A percentile compares a stretch with the other conserved stretches of the same genome.
Evolutionary conservation across 2,888 invertebrate genomes (phyloP).

Genomic region (Teinopalpus imperialis): DNA sequence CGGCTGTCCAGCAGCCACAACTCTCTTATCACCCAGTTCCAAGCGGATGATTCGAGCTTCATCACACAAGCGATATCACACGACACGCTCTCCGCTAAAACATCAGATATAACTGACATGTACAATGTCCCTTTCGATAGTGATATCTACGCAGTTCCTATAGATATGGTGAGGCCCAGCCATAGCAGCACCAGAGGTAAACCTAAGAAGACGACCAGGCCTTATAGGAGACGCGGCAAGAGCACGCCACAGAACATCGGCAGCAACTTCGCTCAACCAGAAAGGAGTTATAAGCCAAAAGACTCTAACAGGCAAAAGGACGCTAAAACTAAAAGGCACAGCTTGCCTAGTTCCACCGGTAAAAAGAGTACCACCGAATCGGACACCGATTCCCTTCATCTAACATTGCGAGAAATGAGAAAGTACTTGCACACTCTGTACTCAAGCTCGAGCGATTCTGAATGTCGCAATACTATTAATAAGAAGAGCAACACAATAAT

Average conservation of each 20-base stretch:
- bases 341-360: constrained; percentile 85
- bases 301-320: constrained; percentile 61
- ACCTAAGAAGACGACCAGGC: constrained; percentile 63
- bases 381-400: constrained; percentile 87
- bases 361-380: constrained; percentile 78
- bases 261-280: constrained; percentile 41
- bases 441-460: constrained; percentile 88
- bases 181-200: constrained; percentile 56
- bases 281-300: constrained; percentile 50
- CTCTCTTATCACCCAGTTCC: constrained; percentile 88
- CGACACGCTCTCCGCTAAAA: constrained; percentile 86
- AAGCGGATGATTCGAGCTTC: constrained; percentile 92
- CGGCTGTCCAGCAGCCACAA: constrained; percentile 93
- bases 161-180: constrained; percentile 88
- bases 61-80: constrained; percentile 95
- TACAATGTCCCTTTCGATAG: constrained; percentile 95
- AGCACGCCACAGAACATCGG: constrained; percentile 52
- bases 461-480: constrained; percentile 69
- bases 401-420: constrained; percentile 92
- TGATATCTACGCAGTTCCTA: constrained; percentile 92
- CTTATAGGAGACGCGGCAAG: constrained; percentile 63
- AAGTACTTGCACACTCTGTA: constrained; percentile 92
- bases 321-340: constrained; percentile 83
- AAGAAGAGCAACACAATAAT: constrained; percentile 72
- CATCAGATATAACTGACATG: constrained; percentile 91